These are phyloP conservation scores for Echinometra lucunter DNA, from an alignment of 53 echinoderm and acorn worm species.

Conservation along the genomic window DNA sequence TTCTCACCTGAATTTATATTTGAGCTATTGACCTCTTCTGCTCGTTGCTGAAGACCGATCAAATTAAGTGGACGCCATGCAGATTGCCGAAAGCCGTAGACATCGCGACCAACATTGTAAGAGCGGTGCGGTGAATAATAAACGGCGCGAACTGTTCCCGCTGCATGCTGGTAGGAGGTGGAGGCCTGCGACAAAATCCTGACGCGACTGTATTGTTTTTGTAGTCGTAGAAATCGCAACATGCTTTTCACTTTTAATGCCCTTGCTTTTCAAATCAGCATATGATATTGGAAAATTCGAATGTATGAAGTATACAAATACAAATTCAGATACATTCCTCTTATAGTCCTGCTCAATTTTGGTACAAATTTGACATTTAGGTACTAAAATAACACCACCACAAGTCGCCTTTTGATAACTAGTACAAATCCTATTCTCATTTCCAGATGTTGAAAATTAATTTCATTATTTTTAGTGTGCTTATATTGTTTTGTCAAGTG, in stretches of 20 bases:
- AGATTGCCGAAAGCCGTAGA: conserved; percentile 60
- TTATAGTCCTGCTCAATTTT: not conserved
- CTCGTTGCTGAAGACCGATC: conserved; percentile 18
- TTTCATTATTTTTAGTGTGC: too few species aligned
- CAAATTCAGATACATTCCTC: not conserved
- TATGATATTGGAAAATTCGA: not conserved
- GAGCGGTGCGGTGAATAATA: not conserved
- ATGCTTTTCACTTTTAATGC: not conserved
- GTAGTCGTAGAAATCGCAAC: conserved; percentile 40
- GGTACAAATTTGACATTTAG: not conserved
- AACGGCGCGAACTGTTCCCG: not conserved
- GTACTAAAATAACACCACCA: not conserved
- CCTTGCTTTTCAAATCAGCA: not conserved
- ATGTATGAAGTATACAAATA: not conserved
- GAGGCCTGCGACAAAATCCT: not conserved
- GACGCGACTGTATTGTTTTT: conserved; percentile 24
- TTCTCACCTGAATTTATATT: not conserved
- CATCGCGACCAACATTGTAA: conserved; percentile 56
- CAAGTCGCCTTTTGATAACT: not conserved
- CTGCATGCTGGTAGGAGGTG: not conserved
- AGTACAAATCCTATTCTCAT: not conserved
- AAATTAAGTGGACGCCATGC: conserved; percentile 56
- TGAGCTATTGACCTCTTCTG: not conserved
- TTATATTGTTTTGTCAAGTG: too few species aligned
- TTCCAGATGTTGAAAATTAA: too few species aligned